Percentiles rank a stretch among this genome's conserved stretches.
phyloP scores from a whole-genome alignment of 1,140 invertebrate species.

The Zaprionus vittiger region DNA sequence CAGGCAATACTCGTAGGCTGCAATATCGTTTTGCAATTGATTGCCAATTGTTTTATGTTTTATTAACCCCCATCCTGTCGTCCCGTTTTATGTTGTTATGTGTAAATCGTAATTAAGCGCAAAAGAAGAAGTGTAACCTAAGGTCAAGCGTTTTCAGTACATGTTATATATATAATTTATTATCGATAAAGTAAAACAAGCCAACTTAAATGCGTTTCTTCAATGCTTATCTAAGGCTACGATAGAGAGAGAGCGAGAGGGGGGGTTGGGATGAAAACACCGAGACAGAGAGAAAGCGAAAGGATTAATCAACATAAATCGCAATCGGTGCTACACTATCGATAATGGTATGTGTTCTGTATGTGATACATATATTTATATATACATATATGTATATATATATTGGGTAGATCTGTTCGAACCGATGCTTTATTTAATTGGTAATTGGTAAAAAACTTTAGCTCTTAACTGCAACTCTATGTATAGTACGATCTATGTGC shows the following conservation, averaged over 20 bases:
- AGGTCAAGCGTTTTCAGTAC: conserved; percentile 64
- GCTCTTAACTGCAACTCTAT: conserved; percentile 29
- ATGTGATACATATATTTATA: conserved; percentile 9
- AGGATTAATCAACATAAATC: conserved; percentile 24
- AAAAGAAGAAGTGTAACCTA: conserved; percentile 56
- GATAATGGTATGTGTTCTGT: conserved; percentile 10
- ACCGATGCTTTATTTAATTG: conserved; percentile 22
- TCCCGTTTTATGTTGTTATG: conserved; percentile 58
- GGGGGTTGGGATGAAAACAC: background rate
- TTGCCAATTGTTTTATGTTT: conserved; percentile 25
- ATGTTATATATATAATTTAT: conserved; percentile 76
- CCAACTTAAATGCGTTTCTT: conserved; percentile 58
- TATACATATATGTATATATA: conserved; percentile 12
- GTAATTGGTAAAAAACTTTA: conserved; percentile 44
- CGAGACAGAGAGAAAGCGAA: background rate
- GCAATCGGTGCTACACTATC: conserved; percentile 19
- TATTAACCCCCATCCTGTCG: background rate
- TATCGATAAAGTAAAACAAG: conserved; percentile 80
- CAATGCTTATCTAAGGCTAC: conserved; percentile 44
- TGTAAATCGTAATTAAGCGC: conserved; percentile 57
- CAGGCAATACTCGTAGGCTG: conserved; percentile 31
- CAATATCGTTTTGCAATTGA: conserved; percentile 10
- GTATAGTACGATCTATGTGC: conserved; percentile 15
- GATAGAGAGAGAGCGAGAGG: background rate
- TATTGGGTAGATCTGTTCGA: conserved; percentile 30